A percentile compares a stretch with the other conserved stretches of the same genome.
phyloP scores from a whole-genome alignment of 37 sponge, comb jelly and placozoan genomes.

The Halichondria panicea region DNA sequence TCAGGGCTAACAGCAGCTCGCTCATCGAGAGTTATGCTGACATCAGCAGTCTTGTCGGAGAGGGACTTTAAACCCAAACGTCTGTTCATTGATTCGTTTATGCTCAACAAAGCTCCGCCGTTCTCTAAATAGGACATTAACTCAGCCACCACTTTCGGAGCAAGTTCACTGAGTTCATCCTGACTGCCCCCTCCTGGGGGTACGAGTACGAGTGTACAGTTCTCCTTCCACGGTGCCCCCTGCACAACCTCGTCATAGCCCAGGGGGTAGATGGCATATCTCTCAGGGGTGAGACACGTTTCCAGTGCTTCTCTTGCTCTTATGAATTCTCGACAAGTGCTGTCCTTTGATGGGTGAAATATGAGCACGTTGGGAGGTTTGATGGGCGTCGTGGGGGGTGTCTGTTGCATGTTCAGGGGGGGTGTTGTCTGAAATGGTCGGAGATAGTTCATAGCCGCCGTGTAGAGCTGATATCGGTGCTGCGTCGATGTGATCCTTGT shows the following conservation, averaged over 20 bases:
- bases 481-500: too few species aligned
- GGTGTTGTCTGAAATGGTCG: too few species aligned
- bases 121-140: conserved; percentile 14
- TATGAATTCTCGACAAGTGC: background rate
- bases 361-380: conserved; percentile 62
- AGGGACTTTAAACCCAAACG: conserved; percentile 14
- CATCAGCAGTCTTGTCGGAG: too few species aligned
- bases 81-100: conserved; percentile 32
- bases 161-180: conserved; percentile 2
- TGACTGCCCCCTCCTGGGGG: too few species aligned
- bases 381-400: too few species aligned
- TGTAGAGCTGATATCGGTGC: too few species aligned
- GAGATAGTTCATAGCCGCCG: too few species aligned
- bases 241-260: conserved; percentile 14
- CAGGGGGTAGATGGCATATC: conserved; percentile 54
- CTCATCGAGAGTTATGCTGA: too few species aligned
- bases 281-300: conserved; percentile 29
- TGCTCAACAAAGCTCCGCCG: conserved; percentile 46
- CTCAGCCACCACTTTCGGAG: conserved; percentile 4
- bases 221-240: conserved; percentile 54
- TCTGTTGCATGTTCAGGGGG: too few species aligned
- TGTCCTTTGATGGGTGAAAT: conserved; percentile 18
- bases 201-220: conserved; percentile 41
- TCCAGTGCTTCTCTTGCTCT: conserved; percentile 2
- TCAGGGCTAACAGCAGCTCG: too few species aligned